Evolutionary conservation across 2,888 invertebrate species (phyloP), one percentile per base, ranked within the genome.

Genomic region (Yponomeuta malinellus): DNA sequence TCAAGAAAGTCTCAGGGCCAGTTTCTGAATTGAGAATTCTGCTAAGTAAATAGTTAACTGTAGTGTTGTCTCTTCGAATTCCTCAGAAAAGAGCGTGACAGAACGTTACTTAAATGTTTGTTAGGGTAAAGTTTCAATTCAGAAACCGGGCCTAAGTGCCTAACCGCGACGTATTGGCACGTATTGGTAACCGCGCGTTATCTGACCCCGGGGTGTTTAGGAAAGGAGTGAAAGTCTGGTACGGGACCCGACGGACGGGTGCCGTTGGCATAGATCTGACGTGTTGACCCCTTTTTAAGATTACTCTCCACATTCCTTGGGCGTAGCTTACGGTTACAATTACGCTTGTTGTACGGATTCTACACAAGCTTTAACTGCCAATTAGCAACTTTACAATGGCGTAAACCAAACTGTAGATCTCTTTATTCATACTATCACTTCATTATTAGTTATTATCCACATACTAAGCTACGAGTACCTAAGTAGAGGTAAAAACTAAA

Each of bases 211-310:
- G 79, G 83, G 79, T 74, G 73, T 52, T 29, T 68, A 31, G 52
- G 52, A 69, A 69, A 37, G 70, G 68, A 78, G 85, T 82, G 86
- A 85, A 85, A 85, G 85, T 75, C 74, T 73, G 73, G 72, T 72
- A 72, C 74, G 73, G 73, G 80, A 89, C 89, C 83, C 83, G 90
- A 88, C 83, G 68, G 77, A 87, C 90, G 82, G 81, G 88, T 87
- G 78, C 78, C 77, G 77, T 75, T 81, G 83, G 80, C 86, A 84
- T 76, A 86, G 82, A 83, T 83, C 79, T 77, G 78, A 78, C 78
- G 77, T 75, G 6, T 75, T 76, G 75, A 74, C 75, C 72, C 72
- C 71, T 68, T 33, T 33, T 75, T 73, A 71, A 70, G 71, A 75
- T 71, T 8, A 29, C 10, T 33, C 65, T 9, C 23, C 5, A 33